Conservation (phyloP, 2,888 invertebrate genomes). For the Megalurothrips usitatus region DNA sequence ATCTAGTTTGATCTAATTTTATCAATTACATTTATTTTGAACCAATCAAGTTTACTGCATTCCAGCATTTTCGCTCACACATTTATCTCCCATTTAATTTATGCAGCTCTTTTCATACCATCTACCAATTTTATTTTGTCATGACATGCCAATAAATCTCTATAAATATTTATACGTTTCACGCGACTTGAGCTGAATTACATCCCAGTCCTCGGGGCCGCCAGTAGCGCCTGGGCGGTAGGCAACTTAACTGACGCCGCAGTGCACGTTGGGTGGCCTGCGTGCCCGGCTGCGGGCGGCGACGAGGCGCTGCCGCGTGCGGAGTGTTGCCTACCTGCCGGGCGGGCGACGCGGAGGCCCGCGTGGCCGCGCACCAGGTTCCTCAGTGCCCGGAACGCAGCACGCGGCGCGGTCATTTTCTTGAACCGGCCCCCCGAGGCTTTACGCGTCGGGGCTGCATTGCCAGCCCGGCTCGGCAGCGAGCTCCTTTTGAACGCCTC, state of each 20-base stretch:
- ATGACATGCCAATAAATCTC: not conserved
- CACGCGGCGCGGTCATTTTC: too few relatives aligned
- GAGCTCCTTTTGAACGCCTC: too few relatives aligned
- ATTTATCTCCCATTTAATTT: not conserved
- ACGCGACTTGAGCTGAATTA: too few relatives aligned
- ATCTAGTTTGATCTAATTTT: constrained; percentile 35
- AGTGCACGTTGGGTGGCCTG: too few relatives aligned
- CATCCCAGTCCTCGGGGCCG: too few relatives aligned
- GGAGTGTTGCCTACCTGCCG: not conserved
- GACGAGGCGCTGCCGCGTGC: not conserved
- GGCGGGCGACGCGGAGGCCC: not conserved
- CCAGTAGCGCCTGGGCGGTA: not conserved
- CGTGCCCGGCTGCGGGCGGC: too few relatives aligned
- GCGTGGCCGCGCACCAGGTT: too few relatives aligned
- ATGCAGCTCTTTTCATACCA: not conserved
- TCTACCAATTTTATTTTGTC: not conserved
- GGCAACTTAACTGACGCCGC: not conserved
- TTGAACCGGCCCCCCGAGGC: too few relatives aligned
- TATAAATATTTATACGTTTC: too few relatives aligned
- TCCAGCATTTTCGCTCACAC: not conserved
- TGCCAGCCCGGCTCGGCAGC: too few relatives aligned
- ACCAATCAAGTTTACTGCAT: not conserved
- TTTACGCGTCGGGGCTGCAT: too few relatives aligned
- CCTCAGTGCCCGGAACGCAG: too few relatives aligned
- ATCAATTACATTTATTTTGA: not conserved